These are phyloP conservation scores for Muscina levida DNA, from an alignment of 2,888 invertebrate species.

Conservation along the genomic window DNA sequence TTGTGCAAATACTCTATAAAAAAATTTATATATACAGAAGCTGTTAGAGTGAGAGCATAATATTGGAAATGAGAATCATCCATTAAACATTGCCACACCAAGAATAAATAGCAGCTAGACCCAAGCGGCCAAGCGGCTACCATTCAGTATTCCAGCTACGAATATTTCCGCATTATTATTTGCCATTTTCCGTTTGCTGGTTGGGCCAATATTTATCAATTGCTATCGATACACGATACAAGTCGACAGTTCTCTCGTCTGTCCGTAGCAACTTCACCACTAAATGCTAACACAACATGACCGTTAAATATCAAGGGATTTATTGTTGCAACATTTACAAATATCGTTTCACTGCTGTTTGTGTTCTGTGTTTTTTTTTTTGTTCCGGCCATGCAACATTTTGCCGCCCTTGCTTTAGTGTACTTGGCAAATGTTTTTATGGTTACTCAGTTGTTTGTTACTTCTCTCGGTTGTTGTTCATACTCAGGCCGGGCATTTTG, in stretches of 20 bases:
- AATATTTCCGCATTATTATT: constrained; percentile 46
- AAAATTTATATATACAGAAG: constrained; percentile 13
- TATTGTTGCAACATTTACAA: constrained; percentile 55
- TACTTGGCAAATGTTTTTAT: constrained; percentile 24
- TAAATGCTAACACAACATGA: constrained; percentile 37
- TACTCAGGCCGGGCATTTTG: too few relatives aligned
- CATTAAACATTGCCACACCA: neutral
- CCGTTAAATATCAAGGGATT: constrained; percentile 54
- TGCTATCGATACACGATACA: constrained; percentile 51
- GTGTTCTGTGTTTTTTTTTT: neutral
- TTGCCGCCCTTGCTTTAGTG: constrained; percentile 23
- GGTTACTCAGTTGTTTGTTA: neutral
- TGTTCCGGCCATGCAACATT: constrained; percentile 38
- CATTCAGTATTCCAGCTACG: neutral
- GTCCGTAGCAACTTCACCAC: constrained; percentile 2
- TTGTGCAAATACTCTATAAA: constrained; percentile 7
- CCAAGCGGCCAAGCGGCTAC: too few relatives aligned
- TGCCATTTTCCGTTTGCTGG: constrained; percentile 37
- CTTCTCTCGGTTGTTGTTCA: too few relatives aligned
- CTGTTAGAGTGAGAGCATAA: neutral
- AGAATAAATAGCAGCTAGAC: neutral
- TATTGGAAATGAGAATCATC: constrained; percentile 15
- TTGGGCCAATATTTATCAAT: constrained; percentile 46
- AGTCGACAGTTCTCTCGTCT: constrained; percentile 4
- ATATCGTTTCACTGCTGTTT: constrained; percentile 4